phyloP scores from a whole-genome alignment of 1,140 invertebrate genomes.

The Diorhabda carinulata region DNA sequence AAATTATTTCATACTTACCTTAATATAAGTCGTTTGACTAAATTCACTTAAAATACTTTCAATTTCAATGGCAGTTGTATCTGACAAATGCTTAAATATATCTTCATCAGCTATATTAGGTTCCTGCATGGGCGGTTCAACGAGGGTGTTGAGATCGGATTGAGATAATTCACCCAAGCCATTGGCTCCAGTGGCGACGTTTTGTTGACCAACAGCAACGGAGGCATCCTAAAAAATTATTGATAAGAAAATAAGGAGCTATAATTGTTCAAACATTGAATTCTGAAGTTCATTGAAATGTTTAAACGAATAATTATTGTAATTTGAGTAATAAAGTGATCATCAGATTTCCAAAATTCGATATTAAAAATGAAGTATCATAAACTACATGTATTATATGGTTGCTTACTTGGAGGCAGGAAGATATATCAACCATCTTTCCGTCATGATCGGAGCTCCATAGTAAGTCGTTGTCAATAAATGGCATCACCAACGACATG shows the following conservation, averaged over 20 bases:
- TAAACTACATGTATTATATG: neutral
- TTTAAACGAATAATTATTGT: no score
- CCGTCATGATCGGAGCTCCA: slow-evolving; percentile 90
- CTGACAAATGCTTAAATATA: slow-evolving; percentile 66
- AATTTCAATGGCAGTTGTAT: slow-evolving; percentile 60
- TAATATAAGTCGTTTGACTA: slow-evolving; percentile 50
- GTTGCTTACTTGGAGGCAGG: slow-evolving; percentile 74
- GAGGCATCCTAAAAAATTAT: slow-evolving; percentile 47
- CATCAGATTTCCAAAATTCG: no score
- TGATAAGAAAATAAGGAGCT: neutral
- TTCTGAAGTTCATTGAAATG: no score
- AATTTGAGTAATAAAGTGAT: no score
- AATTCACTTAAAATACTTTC: slow-evolving; percentile 54
- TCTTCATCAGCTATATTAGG: slow-evolving; percentile 61
- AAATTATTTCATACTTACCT: slow-evolving; percentile 43
- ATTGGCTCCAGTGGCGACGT: slow-evolving; percentile 34
- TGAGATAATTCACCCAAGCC: slow-evolving; percentile 60
- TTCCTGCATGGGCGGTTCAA: slow-evolving; percentile 52
- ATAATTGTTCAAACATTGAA: no score
- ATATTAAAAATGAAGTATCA: no score
- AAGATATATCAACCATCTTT: slow-evolving; percentile 84
- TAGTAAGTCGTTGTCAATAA: slow-evolving; percentile 87
- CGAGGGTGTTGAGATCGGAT: slow-evolving; percentile 62
- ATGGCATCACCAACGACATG: slow-evolving; percentile 79
- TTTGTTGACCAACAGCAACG: slow-evolving; percentile 45